These are phyloP conservation scores for Erannis defoliaria DNA, from an alignment of 2,888 invertebrate genomes.

Conservation along the genomic window DNA sequence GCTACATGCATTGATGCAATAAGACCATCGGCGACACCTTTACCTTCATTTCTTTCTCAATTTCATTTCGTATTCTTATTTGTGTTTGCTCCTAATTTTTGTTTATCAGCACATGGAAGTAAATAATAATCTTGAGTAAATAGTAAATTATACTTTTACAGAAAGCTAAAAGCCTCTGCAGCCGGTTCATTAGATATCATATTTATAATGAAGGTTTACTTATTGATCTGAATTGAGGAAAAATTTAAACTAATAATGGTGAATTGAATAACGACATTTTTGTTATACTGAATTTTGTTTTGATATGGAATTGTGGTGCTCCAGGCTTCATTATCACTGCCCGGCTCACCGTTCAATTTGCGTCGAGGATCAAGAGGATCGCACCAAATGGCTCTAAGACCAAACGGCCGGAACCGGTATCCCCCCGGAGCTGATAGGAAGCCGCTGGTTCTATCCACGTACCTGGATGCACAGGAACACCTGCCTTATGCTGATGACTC, in stretches of 20 bases:
- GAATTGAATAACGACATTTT: conserved; percentile 25
- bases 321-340: conserved; percentile 98
- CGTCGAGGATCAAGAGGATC: conserved; percentile 96
- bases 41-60: conserved; percentile 59
- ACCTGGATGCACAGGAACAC: conserved; percentile 97
- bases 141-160: conserved; percentile 53
- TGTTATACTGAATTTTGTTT: conserved; percentile 39
- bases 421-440: conserved; percentile 96
- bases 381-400: conserved; percentile 95
- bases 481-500: conserved; percentile 99
- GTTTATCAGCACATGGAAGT: conserved; percentile 87
- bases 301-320: conserved; percentile 55
- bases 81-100: conserved; percentile 66
- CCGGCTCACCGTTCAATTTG: conserved; percentile 98
- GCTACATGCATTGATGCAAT: conserved; percentile 67
- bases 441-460: conserved; percentile 97
- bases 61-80: conserved; percentile 45
- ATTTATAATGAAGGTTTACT: conserved; percentile 54
- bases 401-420: conserved; percentile 92
- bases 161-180: conserved; percentile 75
- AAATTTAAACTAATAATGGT: conserved; percentile 50
- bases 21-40: conserved; percentile 66
- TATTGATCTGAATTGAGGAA: conserved; percentile 83
- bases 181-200: conserved; percentile 57
- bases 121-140: conserved; percentile 58